Conservation (phyloP, 2,888 invertebrate genomes). For the Troides oblongomaculatus region DNA sequence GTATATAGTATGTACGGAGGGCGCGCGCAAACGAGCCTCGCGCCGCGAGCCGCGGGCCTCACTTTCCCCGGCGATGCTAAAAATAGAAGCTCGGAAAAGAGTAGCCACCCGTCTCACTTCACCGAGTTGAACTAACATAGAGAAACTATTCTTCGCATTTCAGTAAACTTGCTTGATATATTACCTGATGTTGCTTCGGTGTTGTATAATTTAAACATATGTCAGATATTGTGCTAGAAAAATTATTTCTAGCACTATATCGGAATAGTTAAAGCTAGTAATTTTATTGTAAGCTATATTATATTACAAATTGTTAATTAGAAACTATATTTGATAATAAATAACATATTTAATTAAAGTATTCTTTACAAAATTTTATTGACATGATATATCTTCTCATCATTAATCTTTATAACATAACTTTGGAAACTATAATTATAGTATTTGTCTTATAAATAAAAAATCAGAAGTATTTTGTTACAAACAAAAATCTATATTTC, state of each 20-base stretch:
- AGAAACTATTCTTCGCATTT: conserved; percentile 25
- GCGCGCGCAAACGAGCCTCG: conserved; percentile 57
- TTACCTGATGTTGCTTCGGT: conserved; percentile 12
- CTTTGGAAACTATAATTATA: background rate
- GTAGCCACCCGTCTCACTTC: conserved; percentile 48
- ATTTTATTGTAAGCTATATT: too few species aligned
- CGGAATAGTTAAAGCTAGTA: too few species aligned
- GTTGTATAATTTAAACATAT: conserved; percentile 11
- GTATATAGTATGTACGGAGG: conserved; percentile 50
- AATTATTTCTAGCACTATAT: background rate
- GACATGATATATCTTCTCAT: too few species aligned
- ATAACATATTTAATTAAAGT: too few species aligned
- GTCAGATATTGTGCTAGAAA: conserved; percentile 6
- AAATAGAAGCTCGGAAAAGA: conserved; percentile 72
- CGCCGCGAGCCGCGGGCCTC: conserved; percentile 46
- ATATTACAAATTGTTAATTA: too few species aligned
- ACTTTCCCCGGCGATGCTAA: conserved; percentile 72
- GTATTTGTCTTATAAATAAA: background rate
- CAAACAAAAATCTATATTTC: background rate
- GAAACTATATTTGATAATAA: too few species aligned
- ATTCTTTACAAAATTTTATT: too few species aligned
- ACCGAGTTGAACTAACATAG: conserved; percentile 20
- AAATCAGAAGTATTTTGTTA: background rate
- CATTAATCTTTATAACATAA: background rate
- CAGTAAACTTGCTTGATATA: conserved; percentile 19